These are phyloP conservation scores for Ceyx cyanopectus DNA, from an alignment of 2,113 vertebrate genomes.

Conservation along the genomic window DNA sequence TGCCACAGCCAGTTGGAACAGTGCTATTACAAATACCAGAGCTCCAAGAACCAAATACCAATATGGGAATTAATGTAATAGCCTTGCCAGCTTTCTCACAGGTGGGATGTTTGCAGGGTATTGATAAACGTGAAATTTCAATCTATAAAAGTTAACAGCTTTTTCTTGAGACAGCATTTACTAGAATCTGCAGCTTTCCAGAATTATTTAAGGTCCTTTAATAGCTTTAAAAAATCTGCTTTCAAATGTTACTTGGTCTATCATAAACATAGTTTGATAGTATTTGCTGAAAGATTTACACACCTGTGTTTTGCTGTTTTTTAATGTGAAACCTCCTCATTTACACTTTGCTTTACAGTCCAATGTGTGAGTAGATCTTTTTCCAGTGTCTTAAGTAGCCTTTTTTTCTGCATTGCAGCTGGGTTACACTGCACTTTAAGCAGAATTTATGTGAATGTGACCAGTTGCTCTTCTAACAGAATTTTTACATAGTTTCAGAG, in stretches of 20 bases:
- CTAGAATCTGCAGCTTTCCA: not conserved
- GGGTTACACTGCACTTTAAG: not conserved
- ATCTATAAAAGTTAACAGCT: not conserved
- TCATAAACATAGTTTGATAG: not conserved
- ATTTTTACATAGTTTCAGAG: not conserved
- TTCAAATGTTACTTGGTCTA: not conserved
- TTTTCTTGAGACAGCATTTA: not conserved
- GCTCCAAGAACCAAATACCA: constrained; percentile 79
- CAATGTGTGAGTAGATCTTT: not conserved
- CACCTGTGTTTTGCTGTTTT: not conserved
- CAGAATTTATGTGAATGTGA: not conserved
- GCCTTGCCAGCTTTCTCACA: constrained; percentile 95
- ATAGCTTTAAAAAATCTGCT: not conserved
- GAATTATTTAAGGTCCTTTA: not conserved
- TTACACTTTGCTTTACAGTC: not conserved
- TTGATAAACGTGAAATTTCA: not conserved
- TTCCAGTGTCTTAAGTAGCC: not conserved
- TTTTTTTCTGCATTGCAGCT: not conserved
- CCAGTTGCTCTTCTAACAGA: not conserved
- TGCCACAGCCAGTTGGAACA: constrained; percentile 78
- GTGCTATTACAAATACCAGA: constrained; percentile 91
- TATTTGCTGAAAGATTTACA: not conserved
- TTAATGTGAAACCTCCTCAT: not conserved
- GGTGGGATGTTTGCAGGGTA: constrained; percentile 70
- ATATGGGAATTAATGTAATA: constrained; percentile 85